Percentiles rank a stretch among this genome's conserved stretches.
phyloP scores from a whole-genome alignment of 92 coral and sea anemone species.

The Zoanthus gigantus region DNA sequence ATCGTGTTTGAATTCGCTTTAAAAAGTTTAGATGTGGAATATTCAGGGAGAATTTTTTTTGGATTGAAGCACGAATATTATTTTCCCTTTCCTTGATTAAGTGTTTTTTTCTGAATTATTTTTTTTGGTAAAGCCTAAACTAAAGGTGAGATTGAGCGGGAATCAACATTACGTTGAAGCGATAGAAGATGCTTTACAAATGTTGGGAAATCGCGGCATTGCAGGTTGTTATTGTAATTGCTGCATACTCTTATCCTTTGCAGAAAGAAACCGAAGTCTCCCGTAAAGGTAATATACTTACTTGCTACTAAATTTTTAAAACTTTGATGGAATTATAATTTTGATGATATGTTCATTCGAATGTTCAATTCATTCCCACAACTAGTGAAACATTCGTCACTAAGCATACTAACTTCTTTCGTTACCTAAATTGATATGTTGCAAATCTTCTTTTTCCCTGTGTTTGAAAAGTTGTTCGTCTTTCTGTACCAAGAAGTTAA shows the following conservation, averaged over 20 bases:
- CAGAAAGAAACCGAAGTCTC: neutral
- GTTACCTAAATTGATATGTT: too few relatives aligned
- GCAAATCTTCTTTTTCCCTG: too few relatives aligned
- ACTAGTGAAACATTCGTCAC: too few relatives aligned
- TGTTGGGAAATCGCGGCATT: conserved; percentile 6
- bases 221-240: neutral
- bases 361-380: too few relatives aligned
- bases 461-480: too few relatives aligned
- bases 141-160: neutral
- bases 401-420: too few relatives aligned
- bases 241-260: neutral
- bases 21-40: neutral
- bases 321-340: neutral
- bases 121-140: neutral
- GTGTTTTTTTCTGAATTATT: neutral
- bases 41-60: neutral
- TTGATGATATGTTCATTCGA: too few relatives aligned
- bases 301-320: neutral
- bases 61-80: neutral
- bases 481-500: too few relatives aligned
- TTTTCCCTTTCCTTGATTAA: neutral
- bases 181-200: conserved; percentile 1
- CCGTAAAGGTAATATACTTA: conserved; percentile 3
- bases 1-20: neutral
- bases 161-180: neutral